Evolutionary conservation across 2,888 invertebrate species (phyloP).

Genomic region (Erynnis tages): DNA sequence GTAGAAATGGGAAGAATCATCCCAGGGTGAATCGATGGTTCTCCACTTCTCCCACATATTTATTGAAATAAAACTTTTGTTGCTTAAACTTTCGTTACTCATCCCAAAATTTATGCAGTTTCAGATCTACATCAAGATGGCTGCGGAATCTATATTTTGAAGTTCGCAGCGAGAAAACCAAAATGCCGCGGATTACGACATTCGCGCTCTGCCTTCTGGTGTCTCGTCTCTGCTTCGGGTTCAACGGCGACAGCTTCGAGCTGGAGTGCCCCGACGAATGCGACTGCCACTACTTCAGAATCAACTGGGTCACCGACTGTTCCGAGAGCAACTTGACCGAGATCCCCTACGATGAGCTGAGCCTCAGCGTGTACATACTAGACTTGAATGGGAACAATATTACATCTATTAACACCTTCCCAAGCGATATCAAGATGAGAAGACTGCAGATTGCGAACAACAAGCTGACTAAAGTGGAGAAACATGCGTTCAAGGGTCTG

Average conservation of each 20-base stretch:
- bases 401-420: slow-evolving; percentile 82
- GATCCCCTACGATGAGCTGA: slow-evolving; percentile 85
- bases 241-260: slow-evolving; percentile 84
- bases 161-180: slow-evolving; percentile 31
- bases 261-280: slow-evolving; percentile 88
- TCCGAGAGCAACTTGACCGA: slow-evolving; percentile 87
- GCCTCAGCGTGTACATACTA: slow-evolving; percentile 85
- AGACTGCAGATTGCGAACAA: slow-evolving; percentile 87
- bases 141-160: slow-evolving; percentile 34
- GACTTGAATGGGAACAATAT: slow-evolving; percentile 87
- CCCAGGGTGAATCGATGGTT: too few relatives aligned
- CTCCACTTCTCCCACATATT: too few relatives aligned
- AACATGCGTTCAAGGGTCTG: slow-evolving; percentile 83
- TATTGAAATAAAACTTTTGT: background rate
- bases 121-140: slow-evolving; percentile 40
- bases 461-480: slow-evolving; percentile 80
- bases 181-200: slow-evolving; percentile 52
- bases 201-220: slow-evolving; percentile 52
- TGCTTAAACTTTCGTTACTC: too few relatives aligned
- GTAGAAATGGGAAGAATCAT: too few relatives aligned
- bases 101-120: slow-evolving; percentile 21
- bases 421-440: slow-evolving; percentile 85
- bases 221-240: slow-evolving; percentile 51
- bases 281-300: slow-evolving; percentile 88
- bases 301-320: slow-evolving; percentile 89